These are phyloP conservation scores for Hylaeus volcanicus DNA, from an alignment of 1,140 invertebrate species.

Conservation along the genomic window DNA sequence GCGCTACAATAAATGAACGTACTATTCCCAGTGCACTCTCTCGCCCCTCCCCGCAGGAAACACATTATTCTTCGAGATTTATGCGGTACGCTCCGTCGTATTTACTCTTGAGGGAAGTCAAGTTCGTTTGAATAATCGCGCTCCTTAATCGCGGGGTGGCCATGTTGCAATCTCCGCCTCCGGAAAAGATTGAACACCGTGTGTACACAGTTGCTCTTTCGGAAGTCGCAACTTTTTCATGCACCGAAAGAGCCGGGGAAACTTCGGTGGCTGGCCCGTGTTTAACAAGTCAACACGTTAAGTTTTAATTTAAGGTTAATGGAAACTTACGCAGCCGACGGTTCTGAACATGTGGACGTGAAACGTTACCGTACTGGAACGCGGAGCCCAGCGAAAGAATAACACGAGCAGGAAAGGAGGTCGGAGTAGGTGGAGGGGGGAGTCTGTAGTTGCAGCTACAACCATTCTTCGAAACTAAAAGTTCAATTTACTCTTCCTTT, in stretches of 20 bases:
- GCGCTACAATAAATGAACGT: too few species aligned
- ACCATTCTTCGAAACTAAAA: neutral
- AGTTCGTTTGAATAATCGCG: constrained; percentile 36
- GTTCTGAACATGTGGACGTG: neutral
- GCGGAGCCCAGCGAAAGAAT: neutral
- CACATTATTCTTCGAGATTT: neutral
- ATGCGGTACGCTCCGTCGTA: neutral
- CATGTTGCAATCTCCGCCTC: neutral
- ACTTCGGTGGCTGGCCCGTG: neutral
- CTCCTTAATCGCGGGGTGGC: constrained; percentile 26
- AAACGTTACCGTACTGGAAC: neutral
- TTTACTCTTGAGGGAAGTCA: neutral
- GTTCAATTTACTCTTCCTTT: constrained; percentile 26
- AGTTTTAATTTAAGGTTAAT: constrained; percentile 25
- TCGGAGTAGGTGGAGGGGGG: too few species aligned
- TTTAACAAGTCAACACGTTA: constrained; percentile 26
- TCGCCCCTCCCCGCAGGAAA: neutral
- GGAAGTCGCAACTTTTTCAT: constrained; percentile 16
- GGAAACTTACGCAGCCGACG: neutral
- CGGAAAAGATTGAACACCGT: neutral
- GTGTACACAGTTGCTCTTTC: constrained; percentile 2
- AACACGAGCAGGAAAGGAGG: neutral
- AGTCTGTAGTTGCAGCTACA: neutral
- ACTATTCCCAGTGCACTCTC: neutral
- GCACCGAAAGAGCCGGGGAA: neutral